Percentiles rank a stretch among this genome's conserved stretches.
These are phyloP conservation scores for Trachelipus rathkii DNA, from an alignment of 1,140 invertebrate genomes.

Conservation along the genomic window DNA sequence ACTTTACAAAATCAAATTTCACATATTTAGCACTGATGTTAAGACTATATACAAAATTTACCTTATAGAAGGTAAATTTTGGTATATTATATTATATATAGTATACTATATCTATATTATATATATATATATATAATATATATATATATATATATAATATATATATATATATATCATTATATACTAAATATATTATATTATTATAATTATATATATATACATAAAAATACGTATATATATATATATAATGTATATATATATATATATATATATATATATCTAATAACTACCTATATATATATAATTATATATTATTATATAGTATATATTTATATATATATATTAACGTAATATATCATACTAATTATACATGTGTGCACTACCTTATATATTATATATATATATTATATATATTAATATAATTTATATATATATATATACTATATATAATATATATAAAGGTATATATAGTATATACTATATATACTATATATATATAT, in stretches of 20 bases:
- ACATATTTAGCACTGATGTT: no score
- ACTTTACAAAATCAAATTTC: no score
- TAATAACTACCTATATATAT: background rate
- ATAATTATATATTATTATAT: background rate
- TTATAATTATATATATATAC: background rate
- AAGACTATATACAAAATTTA: no score
- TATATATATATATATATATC: conserved; percentile 8
- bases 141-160: background rate
- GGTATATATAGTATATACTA: background rate
- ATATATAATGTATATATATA: no score
- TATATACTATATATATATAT: background rate
- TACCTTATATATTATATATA: background rate
- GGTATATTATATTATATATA: no score
- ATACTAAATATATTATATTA: background rate
- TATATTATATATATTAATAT: background rate
- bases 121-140: background rate
- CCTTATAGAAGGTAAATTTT: no score
- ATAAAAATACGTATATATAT: background rate
- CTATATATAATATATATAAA: conserved; percentile 7
- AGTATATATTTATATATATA: background rate
- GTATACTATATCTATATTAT: no score
- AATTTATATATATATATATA: conserved; percentile 11
- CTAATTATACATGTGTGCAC: background rate
- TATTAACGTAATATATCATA: background rate
- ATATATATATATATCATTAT: background rate